phyloP scores from a whole-genome alignment of 2,888 invertebrate species.

The Sphaerophoria taeniata region DNA sequence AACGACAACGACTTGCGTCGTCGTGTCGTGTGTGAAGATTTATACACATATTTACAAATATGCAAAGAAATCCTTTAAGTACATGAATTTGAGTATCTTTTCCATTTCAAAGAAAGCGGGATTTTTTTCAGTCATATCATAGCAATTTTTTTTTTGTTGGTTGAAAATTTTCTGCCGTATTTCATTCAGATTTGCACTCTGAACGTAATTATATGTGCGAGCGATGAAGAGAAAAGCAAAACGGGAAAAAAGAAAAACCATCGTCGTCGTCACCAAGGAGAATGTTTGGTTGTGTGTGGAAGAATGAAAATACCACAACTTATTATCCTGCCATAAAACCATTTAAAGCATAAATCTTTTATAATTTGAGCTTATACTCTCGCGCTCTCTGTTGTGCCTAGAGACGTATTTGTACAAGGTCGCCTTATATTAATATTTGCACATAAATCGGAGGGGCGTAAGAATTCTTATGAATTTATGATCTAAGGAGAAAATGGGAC shows the following conservation, averaged over 20 bases:
- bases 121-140: neutral
- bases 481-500: too few relatives aligned
- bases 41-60: constrained; percentile 24
- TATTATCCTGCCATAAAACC: constrained; percentile 67
- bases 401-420: neutral
- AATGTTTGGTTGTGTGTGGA: constrained; percentile 11
- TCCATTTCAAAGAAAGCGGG: neutral
- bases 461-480: neutral
- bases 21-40: neutral
- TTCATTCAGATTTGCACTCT: constrained; percentile 57
- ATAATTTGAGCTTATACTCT: constrained; percentile 28
- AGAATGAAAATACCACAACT: constrained; percentile 55
- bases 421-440: neutral
- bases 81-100: constrained; percentile 23
- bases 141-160: constrained; percentile 12
- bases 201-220: constrained; percentile 57
- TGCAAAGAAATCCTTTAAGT: constrained; percentile 45
- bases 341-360: constrained; percentile 68
- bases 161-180: constrained; percentile 35
- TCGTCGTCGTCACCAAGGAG: constrained; percentile 10
- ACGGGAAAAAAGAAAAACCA: neutral
- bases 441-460: neutral
- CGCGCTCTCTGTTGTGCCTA: neutral
- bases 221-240: constrained; percentile 11
- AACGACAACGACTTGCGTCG: neutral